phyloP scores from a whole-genome alignment of 1,140 invertebrate species.

The Coelopa frigida region DNA sequence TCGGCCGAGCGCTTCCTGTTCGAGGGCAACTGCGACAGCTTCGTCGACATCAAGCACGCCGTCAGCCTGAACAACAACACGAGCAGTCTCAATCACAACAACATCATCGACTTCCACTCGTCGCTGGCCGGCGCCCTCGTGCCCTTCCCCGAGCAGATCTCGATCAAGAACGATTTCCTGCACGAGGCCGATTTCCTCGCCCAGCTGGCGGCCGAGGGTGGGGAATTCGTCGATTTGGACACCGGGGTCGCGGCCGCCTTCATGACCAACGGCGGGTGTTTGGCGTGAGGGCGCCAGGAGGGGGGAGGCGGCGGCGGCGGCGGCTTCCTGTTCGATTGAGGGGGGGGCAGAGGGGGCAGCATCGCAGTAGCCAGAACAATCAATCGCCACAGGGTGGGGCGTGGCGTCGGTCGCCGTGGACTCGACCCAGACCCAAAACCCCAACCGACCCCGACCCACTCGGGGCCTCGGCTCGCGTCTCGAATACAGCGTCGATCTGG shows the following conservation, averaged over 20 bases:
- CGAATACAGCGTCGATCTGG: too few species aligned
- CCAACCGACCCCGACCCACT: too few species aligned
- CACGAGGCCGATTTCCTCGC: slow-evolving; percentile 28
- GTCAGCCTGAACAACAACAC: slow-evolving; percentile 25
- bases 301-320: too few species aligned
- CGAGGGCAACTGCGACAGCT: slow-evolving; percentile 30
- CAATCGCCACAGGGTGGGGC: too few species aligned
- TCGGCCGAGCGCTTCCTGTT: slow-evolving; percentile 41
- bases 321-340: too few species aligned
- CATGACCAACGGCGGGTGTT: slow-evolving; percentile 37
- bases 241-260: slow-evolving; percentile 30
- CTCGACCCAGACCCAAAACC: too few species aligned
- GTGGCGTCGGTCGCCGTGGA: too few species aligned
- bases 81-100: slow-evolving; percentile 13
- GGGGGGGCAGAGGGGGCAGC: too few species aligned
- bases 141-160: slow-evolving; percentile 26
- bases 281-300: slow-evolving; percentile 36
- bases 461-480: too few species aligned
- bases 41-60: slow-evolving; percentile 40
- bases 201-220: slow-evolving; percentile 27
- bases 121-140: slow-evolving; percentile 19
- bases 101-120: slow-evolving; percentile 26
- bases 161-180: slow-evolving; percentile 34
- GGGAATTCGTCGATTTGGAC: slow-evolving; percentile 40
- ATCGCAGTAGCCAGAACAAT: too few species aligned